Percentiles rank a stretch among this genome's conserved stretches.
Conservation (phyloP, 2,888 invertebrate genomes). For the Catocala nupta region DNA sequence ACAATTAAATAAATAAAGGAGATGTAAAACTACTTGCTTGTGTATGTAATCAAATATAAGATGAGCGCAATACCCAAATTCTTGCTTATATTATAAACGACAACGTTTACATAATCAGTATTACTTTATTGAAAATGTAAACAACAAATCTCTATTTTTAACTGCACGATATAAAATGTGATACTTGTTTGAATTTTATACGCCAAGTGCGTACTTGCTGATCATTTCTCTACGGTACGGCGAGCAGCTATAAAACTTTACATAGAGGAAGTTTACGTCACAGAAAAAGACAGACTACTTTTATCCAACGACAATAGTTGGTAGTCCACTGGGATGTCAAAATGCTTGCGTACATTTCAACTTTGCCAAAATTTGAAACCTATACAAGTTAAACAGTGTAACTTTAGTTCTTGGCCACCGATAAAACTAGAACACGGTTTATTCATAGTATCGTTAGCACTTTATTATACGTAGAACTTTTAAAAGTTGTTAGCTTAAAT, state of each 20-base stretch:
- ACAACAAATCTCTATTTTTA: no score
- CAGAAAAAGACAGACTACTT: slow-evolving; percentile 15
- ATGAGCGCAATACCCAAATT: no score
- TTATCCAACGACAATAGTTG: slow-evolving; percentile 6
- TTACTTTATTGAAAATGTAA: no score
- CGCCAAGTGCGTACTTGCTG: not conserved
- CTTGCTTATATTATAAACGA: no score
- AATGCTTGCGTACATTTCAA: slow-evolving; percentile 11
- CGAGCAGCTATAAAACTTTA: slow-evolving; percentile 12
- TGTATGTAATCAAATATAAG: no score
- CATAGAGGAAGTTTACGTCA: slow-evolving; percentile 16
- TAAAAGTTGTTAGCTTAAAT: no score
- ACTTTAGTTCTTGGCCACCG: not conserved
- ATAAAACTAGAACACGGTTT: not conserved
- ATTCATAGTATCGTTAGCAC: not conserved
- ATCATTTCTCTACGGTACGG: slow-evolving; percentile 4
- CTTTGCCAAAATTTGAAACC: slow-evolving; percentile 12
- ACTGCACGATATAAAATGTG: no score
- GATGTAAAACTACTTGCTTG: no score
- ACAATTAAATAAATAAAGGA: no score
- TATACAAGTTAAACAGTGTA: slow-evolving; percentile 1
- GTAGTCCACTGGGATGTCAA: slow-evolving; percentile 13
- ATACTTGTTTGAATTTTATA: not conserved
- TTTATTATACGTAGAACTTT: not conserved
- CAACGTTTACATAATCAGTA: no score